Evolutionary conservation across 2,113 vertebrate species (phyloP), one percentile per base, ranked within the genome.

Genomic region (Pterophyllum scalare): DNA sequence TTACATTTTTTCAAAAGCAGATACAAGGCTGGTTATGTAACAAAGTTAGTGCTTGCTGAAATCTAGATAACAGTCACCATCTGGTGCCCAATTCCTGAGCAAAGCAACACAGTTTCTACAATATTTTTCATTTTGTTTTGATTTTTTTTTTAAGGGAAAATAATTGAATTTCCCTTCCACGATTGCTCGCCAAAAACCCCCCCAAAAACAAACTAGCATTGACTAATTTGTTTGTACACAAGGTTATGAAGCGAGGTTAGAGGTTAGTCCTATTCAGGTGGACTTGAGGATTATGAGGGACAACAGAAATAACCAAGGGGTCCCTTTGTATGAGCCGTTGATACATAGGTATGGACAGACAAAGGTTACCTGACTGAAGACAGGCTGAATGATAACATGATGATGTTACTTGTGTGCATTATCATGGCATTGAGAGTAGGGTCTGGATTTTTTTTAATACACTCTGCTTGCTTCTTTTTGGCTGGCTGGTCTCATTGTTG

Each of bases 321-420:
- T 0, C 13, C 13, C 5, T 80, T 35, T 13, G 10, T 61, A 20
- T 31, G 31, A 64, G 24, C 59, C 72, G 43, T 20, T 72, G 70
- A 58, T 77, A 7, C 77, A 87, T 24, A 61, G 64, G 33, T 58
- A 59, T 67, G 26, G 72, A 77, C 7, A 86, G 84, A 84, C 70
- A 40, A 59, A 56, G 58, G 54, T 46, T n/a, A 31, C 77, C n/a
- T 78, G 28, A 81, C 77, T 33, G 31, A 54, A 67, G 84, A 85
- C 89, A 84, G 77, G 90, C 85, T 82, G 61, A 59, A 84, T 89
- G 85, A 62, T 35, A 91, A 87, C 85, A 43, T 43, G 40, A 3
- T 43, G 40, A 80, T 49, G 17, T 64, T 61, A 31, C 72, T 52
- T 62, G 76, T 85, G 58, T 54, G 59, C 28, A 85, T 85, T 75